A percentile compares a stretch with the other conserved stretches of the same genome.
Evolutionary conservation across 2,113 vertebrate species (phyloP).

Genomic region (Ciconia boyciana): DNA sequence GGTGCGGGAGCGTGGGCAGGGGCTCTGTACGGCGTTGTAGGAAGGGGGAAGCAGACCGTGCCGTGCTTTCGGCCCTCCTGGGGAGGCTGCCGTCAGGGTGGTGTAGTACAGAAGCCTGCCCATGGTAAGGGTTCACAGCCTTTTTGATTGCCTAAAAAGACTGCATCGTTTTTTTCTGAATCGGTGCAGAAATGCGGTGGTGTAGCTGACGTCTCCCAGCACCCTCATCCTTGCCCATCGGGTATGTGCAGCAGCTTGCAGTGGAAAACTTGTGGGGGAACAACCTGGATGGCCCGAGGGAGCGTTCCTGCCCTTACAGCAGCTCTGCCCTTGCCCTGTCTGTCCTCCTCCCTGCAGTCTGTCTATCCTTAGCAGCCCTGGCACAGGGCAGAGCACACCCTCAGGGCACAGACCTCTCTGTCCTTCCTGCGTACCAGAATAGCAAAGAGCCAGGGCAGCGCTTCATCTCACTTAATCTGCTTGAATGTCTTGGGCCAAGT

Average conservation of each 20-base stretch:
- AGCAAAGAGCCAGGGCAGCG: not conserved
- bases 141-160: accelerated
- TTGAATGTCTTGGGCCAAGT: not conserved
- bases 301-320: not conserved
- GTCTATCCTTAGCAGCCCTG: not conserved
- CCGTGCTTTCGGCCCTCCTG: not conserved
- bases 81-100: accelerated
- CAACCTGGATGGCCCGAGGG: not conserved
- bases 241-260: accelerated
- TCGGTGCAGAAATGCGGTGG: accelerated
- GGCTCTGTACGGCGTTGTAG: not conserved
- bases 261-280: accelerated
- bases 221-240: not conserved
- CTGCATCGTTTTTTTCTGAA: accelerated
- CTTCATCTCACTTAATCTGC: not conserved
- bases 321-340: not conserved
- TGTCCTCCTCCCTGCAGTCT: not conserved
- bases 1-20: not conserved
- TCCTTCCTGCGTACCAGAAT: not conserved
- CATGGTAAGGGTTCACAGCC: accelerated
- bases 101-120: not conserved
- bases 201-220: not conserved
- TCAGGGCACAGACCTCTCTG: not conserved
- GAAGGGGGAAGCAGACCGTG: not conserved
- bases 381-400: not conserved